These are phyloP conservation scores for Actinia equina DNA, from an alignment of 64 coral and sea anemone genomes.

Conservation along the genomic window DNA sequence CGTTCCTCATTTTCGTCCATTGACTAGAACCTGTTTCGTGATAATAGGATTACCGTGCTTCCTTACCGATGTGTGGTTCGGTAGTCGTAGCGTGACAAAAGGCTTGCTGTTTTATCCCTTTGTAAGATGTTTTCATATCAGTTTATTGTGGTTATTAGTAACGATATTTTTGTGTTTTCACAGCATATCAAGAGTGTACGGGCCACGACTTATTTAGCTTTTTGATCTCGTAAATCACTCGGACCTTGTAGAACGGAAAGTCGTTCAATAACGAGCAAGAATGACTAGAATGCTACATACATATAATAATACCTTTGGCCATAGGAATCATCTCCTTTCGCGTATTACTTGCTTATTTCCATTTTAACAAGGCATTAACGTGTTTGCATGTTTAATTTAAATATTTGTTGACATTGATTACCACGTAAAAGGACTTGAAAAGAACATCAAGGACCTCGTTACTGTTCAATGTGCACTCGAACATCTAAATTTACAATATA, in stretches of 20 bases:
- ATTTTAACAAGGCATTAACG: constrained; percentile 1
- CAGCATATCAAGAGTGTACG: constrained; percentile 1
- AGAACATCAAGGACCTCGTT: constrained; percentile 7
- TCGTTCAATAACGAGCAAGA: neutral
- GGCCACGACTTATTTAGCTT: neutral
- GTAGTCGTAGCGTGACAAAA: constrained; percentile 19
- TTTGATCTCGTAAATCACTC: neutral
- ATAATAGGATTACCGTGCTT: constrained; percentile 28
- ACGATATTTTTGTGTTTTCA: constrained; percentile 3
- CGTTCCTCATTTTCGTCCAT: neutral
- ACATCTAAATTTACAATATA: neutral
- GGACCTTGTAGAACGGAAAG: neutral
- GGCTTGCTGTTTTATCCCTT: constrained; percentile 17
- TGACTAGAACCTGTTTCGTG: neutral
- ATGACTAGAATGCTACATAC: constrained; percentile 8
- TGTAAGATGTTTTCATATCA: neutral
- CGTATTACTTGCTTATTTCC: neutral
- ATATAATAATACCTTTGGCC: neutral
- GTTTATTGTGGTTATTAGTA: neutral
- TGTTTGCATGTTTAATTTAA: constrained; percentile 1
- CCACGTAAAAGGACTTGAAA: neutral
- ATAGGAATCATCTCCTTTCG: neutral
- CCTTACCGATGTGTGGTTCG: neutral
- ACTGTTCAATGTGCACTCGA: neutral
- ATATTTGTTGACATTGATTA: constrained; percentile 6